These are phyloP conservation scores for Ophion costatus DNA, from an alignment of 2,888 invertebrate genomes.

Conservation along the genomic window DNA sequence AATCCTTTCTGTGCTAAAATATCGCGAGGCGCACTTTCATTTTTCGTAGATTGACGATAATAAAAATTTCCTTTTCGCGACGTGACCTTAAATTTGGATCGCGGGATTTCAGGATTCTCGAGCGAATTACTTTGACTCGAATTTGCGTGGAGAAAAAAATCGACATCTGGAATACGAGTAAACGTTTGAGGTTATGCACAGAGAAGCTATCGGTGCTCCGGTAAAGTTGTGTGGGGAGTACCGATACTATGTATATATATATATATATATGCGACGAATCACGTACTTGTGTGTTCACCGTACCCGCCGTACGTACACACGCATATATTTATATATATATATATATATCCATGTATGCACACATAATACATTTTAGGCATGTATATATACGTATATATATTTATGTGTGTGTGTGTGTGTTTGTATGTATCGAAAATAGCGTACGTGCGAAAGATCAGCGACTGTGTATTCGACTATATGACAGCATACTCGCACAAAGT, in stretches of 20 bases:
- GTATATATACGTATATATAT: conserved; percentile 5
- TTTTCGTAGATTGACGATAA: neutral
- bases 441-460: conserved; percentile 62
- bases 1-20: conserved; percentile 14
- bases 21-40: neutral
- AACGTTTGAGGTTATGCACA: conserved; percentile 77
- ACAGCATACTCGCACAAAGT: conserved; percentile 48
- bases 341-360: neutral
- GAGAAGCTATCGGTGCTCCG: conserved; percentile 37
- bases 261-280: neutral
- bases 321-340: neutral
- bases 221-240: conserved; percentile 26
- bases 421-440: conserved; percentile 42
- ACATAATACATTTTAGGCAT: neutral
- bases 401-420: neutral
- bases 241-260: conserved; percentile 18
- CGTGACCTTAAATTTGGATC: neutral
- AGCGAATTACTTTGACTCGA: neutral
- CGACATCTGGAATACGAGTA: conserved; percentile 77
- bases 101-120: neutral
- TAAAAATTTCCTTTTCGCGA: neutral
- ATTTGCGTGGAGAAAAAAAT: conserved; percentile 56
- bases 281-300: neutral
- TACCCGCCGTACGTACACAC: neutral
- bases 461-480: conserved; percentile 40